Percentiles rank a stretch among this genome's conserved stretches.
phyloP scores from a whole-genome alignment of 37 sponge, comb jelly and placozoan species.

The Diacarnus erythraeanus region DNA sequence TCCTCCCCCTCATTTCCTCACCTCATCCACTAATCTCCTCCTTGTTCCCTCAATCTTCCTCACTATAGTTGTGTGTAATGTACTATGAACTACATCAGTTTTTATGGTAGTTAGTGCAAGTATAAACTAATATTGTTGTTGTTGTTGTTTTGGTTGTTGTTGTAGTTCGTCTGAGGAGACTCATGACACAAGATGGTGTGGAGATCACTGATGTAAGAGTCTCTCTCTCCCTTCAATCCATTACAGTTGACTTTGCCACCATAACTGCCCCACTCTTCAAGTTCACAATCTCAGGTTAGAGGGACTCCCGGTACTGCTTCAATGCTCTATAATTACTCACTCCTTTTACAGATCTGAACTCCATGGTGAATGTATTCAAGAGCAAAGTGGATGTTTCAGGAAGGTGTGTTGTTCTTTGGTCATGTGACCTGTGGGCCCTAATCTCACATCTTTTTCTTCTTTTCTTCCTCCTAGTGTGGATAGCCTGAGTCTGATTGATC shows the following conservation, averaged over 20 bases:
- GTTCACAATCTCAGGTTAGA: slow-evolving; percentile 23
- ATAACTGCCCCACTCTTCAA: slow-evolving; percentile 24
- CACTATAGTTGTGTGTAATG: too few relatives aligned
- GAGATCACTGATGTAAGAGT: slow-evolving; percentile 26
- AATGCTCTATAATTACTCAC: too few relatives aligned
- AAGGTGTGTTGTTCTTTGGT: slow-evolving; percentile 8
- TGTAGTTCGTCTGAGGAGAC: background rate
- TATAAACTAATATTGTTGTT: too few relatives aligned
- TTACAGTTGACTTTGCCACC: slow-evolving; percentile 22
- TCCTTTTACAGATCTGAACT: background rate
- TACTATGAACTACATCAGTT: too few relatives aligned
- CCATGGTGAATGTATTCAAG: slow-evolving; percentile 19
- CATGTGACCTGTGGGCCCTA: background rate
- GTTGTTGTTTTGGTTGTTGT: too few relatives aligned
- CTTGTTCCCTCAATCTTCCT: too few relatives aligned
- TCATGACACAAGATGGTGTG: background rate
- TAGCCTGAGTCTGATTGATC: slow-evolving; percentile 36
- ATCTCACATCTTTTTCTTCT: background rate
- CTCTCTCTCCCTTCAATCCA: background rate
- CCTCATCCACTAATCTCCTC: too few relatives aligned
- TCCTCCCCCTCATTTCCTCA: too few relatives aligned
- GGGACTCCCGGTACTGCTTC: background rate
- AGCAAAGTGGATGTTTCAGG: slow-evolving; percentile 6
- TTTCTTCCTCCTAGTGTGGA: slow-evolving; percentile 18
- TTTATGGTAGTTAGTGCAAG: too few relatives aligned